Conservation (phyloP, 1,140 invertebrate species). For the Leptestheria dahalacensis region DNA sequence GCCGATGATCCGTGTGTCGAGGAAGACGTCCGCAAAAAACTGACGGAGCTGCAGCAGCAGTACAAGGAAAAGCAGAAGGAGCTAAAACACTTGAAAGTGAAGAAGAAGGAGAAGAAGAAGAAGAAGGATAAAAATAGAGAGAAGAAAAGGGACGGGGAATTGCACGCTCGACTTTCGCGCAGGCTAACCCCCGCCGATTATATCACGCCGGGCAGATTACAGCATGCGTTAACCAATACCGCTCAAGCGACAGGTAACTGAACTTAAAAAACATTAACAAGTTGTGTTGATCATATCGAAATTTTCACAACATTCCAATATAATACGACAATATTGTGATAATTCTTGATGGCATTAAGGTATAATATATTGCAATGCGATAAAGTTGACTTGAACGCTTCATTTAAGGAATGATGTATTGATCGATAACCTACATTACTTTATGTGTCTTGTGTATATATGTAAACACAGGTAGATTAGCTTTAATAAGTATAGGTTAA, state of each 20-base stretch:
- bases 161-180: background rate
- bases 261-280: too few species aligned
- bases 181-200: background rate
- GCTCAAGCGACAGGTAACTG: background rate
- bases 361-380: too few species aligned
- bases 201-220: background rate
- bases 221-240: background rate
- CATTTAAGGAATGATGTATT: too few species aligned
- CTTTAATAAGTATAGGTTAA: too few species aligned
- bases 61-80: slow-evolving; percentile 70
- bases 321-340: too few species aligned
- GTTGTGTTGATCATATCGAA: too few species aligned
- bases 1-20: slow-evolving; percentile 34
- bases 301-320: too few species aligned
- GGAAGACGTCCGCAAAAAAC: slow-evolving; percentile 55
- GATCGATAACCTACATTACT: too few species aligned
- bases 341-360: too few species aligned
- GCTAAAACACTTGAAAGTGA: slow-evolving; percentile 27
- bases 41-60: slow-evolving; percentile 62
- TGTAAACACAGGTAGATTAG: too few species aligned
- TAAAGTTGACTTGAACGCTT: too few species aligned
- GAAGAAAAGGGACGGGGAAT: slow-evolving; percentile 3
- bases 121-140: slow-evolving; percentile 46
- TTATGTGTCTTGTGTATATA: too few species aligned
- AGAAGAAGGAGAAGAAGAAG: slow-evolving; percentile 41